Base-by-base conservation (phyloP, 2,113 vertebrate species). In the Opisthocomus hoazin region DNA sequence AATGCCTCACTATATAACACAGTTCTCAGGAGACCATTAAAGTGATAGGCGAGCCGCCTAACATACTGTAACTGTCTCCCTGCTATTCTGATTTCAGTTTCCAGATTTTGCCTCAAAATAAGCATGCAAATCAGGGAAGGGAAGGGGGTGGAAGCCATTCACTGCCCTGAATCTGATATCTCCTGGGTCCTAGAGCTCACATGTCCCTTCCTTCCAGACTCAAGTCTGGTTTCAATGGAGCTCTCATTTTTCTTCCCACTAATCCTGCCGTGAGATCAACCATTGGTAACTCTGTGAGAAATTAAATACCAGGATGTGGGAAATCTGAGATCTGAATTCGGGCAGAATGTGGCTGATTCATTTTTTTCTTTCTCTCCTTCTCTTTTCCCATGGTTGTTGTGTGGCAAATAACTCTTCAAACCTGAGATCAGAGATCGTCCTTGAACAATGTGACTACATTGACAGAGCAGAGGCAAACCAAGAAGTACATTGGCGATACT, bases 161-260 rank as follows among this genome's bases (percentile, higher is more conserved):
- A 46, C 64, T 83, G 45, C 64, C 29, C 68, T 34, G 60, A 92
- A 95, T 87, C 69, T 84, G 83, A 69, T 94, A 90, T 89, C 84
- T 95, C 75, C 65, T 0, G 3, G 84, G 95, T 97, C 93, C 92
- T 96, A 93, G 68, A 97, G 86, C 91, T 96, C 91, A 91, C 76
- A 87, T 71, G 56, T 70, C 84, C 91, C 64, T 73, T 95, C 87
- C 64, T 96, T 95, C 85, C 88, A 96, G 92, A 92, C 84, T 95
- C 79, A 93, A 96, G 94, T 95, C 85, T 97, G 95, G 90, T 97
- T 97, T 96, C 96, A 96, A 95, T 96, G 96, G 96, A 97, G 89
- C 39, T 93, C 95, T 95, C 96, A 96, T 90, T 96, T 96, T 96
- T 95, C 96, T 92, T 92, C 96, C 96, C 89, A 75, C 87, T 96